These are phyloP conservation scores for Orius laevigatus DNA, from an alignment of 1,140 invertebrate genomes.

Conservation along the genomic window DNA sequence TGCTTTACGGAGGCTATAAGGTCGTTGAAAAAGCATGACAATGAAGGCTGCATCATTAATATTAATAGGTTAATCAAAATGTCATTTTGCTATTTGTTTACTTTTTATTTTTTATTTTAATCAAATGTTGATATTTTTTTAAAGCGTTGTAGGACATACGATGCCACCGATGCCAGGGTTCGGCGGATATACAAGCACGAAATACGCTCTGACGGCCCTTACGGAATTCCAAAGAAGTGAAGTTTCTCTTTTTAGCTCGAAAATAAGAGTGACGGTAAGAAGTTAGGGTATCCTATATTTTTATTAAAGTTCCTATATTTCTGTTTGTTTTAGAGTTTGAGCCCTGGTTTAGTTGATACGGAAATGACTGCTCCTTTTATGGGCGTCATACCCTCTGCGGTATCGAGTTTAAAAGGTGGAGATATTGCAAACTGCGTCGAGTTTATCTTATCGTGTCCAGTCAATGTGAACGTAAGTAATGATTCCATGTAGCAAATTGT, in stretches of 20 bases:
- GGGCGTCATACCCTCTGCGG: not conserved
- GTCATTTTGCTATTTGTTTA: not conserved
- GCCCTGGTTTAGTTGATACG: slow-evolving; percentile 1
- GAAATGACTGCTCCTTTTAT: slow-evolving; percentile 1
- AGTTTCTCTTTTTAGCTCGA: slow-evolving; percentile 31
- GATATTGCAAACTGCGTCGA: slow-evolving; percentile 35
- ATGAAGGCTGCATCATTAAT: slow-evolving; percentile 37
- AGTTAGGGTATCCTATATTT: too few relatives aligned
- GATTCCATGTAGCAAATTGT: too few relatives aligned
- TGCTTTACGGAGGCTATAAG: slow-evolving; percentile 46
- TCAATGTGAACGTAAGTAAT: slow-evolving; percentile 31
- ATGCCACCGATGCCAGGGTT: slow-evolving; percentile 19
- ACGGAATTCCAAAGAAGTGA: slow-evolving; percentile 39
- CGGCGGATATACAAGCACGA: slow-evolving; percentile 40
- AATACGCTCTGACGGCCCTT: slow-evolving; percentile 37
- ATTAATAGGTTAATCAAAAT: slow-evolving; percentile 28
- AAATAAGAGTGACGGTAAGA: slow-evolving; percentile 39
- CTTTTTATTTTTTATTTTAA: not conserved
- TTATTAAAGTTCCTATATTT: too few relatives aligned
- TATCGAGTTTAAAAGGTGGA: slow-evolving; percentile 23
- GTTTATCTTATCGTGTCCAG: slow-evolving; percentile 30
- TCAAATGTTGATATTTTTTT: slow-evolving; percentile 2
- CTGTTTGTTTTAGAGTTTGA: slow-evolving; percentile 2
- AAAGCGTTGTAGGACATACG: slow-evolving; percentile 20
- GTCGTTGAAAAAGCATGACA: slow-evolving; percentile 42